Base-by-base conservation (phyloP, 2,888 invertebrate genomes). In the Sturmia bella region DNA sequence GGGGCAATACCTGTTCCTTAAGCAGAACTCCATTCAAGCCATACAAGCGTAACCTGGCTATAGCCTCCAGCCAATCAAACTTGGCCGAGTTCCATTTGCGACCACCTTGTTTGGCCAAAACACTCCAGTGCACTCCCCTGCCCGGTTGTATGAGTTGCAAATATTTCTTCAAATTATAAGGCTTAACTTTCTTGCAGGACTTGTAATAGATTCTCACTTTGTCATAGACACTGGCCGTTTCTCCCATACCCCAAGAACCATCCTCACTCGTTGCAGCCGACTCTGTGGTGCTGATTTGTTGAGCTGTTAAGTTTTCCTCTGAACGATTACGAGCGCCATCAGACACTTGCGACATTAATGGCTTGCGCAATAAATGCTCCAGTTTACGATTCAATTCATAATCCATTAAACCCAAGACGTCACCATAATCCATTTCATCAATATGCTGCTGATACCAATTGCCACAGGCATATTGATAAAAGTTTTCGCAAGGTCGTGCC, bases 381-480 rank as follows among this genome's bases (percentile, higher is more conserved):
- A 90, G 39, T 66, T 88, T 89, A 5, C 86, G 85, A 77, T 89
- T 90, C 27, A 90, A 73, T 24, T 84, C 80, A 52, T 85, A 84
- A 61, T 89, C 90, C 48, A 90, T 84, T 64, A 88, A 84, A 0
- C 87, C 87, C 66, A 90, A 80, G 0, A 88, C 89, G 56, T 89
- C 89, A 24, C 88, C 87, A 13, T 87, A 87, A 64, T 88, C 85
- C 54, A 89, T 74, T 52, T 87, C 86, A 17, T 86, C 86, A 75
- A 68, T 85, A 21, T 90, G 89, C 56, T 86, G 86, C 37, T 89
- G 85, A 61, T 88, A 87, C 89, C 89, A 89, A 64, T 87, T 88
- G 39, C 89, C 90, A 69, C 89, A 89, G 70, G 90, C 89, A 70
- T 88, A 90, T 83, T 89, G 89, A 86, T 89, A 88, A 74, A 89